Evolutionary conservation across 1,140 invertebrate species (phyloP), one percentile per base, ranked within the genome.

Genomic region (Lucilia cuprina): DNA sequence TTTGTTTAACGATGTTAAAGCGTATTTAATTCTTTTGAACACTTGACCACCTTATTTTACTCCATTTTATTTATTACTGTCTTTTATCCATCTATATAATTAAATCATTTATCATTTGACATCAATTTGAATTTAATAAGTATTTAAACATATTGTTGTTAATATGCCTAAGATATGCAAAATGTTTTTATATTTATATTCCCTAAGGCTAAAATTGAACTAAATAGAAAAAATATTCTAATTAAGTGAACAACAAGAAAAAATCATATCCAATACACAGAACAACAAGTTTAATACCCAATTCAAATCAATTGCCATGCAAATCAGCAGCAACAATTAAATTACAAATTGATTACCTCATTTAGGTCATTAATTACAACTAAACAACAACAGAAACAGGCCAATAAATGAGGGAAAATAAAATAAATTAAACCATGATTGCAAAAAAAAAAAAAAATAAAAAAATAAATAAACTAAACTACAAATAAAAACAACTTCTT

Each of bases 341-440:
- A 49, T 80, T 50, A 80, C 77, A 80, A 80, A 80, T 80, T 80
- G 77, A 80, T 80, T 80, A 49, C n/a, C 77, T 25, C 47, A 47
- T 80, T 80, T 80, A 25, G 19, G 77, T 47, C 77, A 80, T 80
- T 80, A 80, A 80, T 80, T 80, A 80, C 77, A 80, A 49, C 77
- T 41, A 41, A 50, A 80, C 41, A 49, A 47, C 41, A 80, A 25
- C 65, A 21, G 25, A 60, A 75, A 35, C 30, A 80, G 41, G n/a
- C 77, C 8, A 49, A 80, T 21, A 41, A 49, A 21, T 80, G 41
- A 80, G 75, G 41, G n/a, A 49, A 41, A 30, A 80, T 7, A 41
- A 35, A 75, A 78, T 19, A 21, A 70, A 19, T 70, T 4, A 80
- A 80, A 80, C 77, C 41, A 80, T 35, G 47, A 47, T 19, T 78